A percentile compares a stretch with the other conserved stretches of the same genome.
These are phyloP conservation scores for Gasteruption jaculator DNA, from an alignment of 2,888 invertebrate species.

Conservation along the genomic window DNA sequence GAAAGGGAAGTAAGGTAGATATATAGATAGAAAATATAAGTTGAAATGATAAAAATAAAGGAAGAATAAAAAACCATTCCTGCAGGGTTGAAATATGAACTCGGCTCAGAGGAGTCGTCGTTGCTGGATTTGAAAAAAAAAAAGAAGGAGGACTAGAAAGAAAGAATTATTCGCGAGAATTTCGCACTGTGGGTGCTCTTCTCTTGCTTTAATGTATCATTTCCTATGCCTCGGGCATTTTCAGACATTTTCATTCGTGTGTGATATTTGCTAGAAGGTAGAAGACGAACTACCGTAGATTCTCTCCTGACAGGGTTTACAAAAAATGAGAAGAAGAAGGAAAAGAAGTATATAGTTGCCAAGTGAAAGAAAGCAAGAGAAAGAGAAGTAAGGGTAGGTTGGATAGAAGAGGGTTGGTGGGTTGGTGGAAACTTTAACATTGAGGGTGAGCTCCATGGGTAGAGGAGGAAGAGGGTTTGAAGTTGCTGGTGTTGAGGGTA, in stretches of 20 bases:
- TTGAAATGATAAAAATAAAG: no score
- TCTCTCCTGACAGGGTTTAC: constrained; percentile 8
- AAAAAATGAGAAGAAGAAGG: constrained; percentile 9
- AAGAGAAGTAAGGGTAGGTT: constrained; percentile 15
- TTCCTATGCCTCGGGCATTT: constrained; percentile 27
- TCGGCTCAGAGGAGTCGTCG: no score
- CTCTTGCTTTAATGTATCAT: constrained; percentile 29
- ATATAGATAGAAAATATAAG: no score
- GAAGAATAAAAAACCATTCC: no score
- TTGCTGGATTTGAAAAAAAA: no score
- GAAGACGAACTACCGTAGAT: constrained; percentile 24
- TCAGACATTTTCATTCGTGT: constrained; percentile 34
- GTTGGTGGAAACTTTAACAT: constrained; percentile 18
- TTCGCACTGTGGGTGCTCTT: no score
- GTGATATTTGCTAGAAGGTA: constrained; percentile 31
- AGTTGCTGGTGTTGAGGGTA: constrained; percentile 22
- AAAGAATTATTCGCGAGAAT: no score
- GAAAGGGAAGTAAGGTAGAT: no score
- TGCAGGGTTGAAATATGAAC: no score
- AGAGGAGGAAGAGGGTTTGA: constrained; percentile 9
- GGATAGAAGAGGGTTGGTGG: constrained; percentile 13
- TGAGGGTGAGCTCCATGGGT: constrained; percentile 13
- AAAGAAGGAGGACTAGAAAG: no score
- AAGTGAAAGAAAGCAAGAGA: constrained; percentile 8
- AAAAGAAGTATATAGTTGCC: no score